Evolutionary conservation across 92 coral and sea anemone genomes (phyloP).

Genomic region (Actinostola sp.): DNA sequence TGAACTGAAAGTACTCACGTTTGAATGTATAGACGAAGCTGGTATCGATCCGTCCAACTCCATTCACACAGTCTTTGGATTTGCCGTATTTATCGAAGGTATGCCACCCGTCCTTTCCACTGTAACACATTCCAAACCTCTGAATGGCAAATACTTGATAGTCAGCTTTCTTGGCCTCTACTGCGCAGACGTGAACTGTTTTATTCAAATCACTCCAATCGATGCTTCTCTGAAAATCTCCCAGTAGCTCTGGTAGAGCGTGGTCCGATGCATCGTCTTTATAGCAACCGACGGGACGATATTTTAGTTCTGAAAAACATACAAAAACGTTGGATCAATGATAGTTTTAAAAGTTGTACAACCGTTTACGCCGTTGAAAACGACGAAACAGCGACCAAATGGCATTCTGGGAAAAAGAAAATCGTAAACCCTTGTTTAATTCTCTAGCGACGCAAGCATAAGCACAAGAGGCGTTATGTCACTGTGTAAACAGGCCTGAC

Average conservation of each 20-base stretch:
- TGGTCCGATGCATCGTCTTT: background rate
- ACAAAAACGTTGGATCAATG: background rate
- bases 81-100: conserved; percentile 24
- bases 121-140: conserved; percentile 21
- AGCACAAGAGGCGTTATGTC: too few relatives aligned
- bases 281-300: conserved; percentile 14
- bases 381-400: too few relatives aligned
- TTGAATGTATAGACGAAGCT: conserved; percentile 28
- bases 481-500: too few relatives aligned
- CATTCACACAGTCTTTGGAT: conserved; percentile 5
- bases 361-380: too few relatives aligned
- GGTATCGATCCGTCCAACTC: conserved; percentile 9
- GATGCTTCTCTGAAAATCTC: conserved; percentile 8
- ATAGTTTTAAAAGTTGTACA: too few relatives aligned
- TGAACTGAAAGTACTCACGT: conserved; percentile 35
- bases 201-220: conserved; percentile 25
- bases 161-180: conserved; percentile 17
- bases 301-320: conserved; percentile 8
- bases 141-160: conserved; percentile 12
- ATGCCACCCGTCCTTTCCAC: conserved; percentile 15
- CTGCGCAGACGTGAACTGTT: conserved; percentile 18
- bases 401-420: too few relatives aligned
- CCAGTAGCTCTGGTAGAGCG: conserved; percentile 21
- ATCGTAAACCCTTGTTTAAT: too few relatives aligned
- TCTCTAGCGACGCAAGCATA: too few relatives aligned